Evolutionary conservation across 2,797 vertebrate genomes (phyloP).

Genomic region (Cygnus olor): DNA sequence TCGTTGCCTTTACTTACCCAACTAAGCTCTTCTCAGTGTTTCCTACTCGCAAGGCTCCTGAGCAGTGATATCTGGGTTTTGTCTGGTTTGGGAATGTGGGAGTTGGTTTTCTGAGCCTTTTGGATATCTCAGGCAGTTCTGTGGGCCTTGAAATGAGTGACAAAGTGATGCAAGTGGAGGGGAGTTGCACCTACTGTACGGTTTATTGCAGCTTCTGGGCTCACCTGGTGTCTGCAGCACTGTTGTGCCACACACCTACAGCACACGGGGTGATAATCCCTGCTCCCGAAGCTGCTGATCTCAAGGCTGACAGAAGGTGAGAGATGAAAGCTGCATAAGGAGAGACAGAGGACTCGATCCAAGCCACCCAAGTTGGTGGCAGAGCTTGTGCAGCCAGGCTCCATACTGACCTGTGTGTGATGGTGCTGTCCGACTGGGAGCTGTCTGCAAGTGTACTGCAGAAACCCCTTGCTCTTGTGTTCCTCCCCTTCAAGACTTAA

Average conservation of each 20-base stretch:
- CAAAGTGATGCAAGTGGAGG: accelerated
- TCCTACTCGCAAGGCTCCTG: neutral
- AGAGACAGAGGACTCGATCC: neutral
- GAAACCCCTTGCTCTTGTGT: neutral
- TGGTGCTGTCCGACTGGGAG: neutral
- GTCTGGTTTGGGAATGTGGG: neutral
- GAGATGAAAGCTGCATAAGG: neutral
- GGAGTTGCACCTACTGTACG: accelerated
- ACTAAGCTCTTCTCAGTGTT: neutral
- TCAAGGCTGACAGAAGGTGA: conserved; percentile 37
- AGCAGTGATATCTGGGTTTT: neutral
- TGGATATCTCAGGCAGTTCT: neutral
- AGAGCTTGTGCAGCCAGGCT: neutral
- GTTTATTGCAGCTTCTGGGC: neutral
- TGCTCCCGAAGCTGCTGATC: neutral
- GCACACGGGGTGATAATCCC: neutral
- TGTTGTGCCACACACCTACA: accelerated
- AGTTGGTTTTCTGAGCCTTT: neutral
- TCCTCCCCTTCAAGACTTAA: neutral
- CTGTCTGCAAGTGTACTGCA: neutral
- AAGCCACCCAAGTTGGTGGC: neutral
- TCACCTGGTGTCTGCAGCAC: neutral
- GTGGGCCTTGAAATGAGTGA: neutral
- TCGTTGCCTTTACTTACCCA: neutral
- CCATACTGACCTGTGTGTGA: neutral